Conservation (phyloP, 2,888 invertebrate genomes). For the Trachelus iudaicus region DNA sequence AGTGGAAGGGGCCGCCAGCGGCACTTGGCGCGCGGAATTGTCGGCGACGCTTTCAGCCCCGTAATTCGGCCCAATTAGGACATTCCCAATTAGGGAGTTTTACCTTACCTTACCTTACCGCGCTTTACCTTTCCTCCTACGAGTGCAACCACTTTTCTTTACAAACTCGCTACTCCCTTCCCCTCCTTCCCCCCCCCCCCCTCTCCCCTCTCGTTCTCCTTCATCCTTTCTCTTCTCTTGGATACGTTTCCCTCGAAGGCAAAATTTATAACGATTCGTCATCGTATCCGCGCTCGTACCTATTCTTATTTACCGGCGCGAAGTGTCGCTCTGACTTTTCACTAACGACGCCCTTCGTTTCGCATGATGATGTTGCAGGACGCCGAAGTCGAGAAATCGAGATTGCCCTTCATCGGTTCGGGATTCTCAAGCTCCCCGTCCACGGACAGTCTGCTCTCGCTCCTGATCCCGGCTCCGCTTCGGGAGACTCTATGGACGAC, state of each 20-base stretch:
- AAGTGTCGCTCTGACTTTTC: background rate
- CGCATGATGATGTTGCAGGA: conserved; percentile 51
- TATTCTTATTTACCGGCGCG: background rate
- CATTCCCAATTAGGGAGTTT: conserved; percentile 45
- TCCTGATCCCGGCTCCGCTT: conserved; percentile 60
- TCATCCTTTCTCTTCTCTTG: background rate
- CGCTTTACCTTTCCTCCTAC: background rate
- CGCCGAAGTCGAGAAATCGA: conserved; percentile 58
- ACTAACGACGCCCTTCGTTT: background rate
- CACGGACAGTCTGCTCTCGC: conserved; percentile 57
- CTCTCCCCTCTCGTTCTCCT: conserved; percentile 13
- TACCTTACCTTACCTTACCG: conserved; percentile 8
- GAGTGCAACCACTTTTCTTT: background rate
- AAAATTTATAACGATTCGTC: background rate
- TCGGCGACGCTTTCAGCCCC: conserved; percentile 16
- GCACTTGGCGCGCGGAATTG: background rate
- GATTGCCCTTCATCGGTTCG: conserved; percentile 54
- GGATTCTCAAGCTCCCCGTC: conserved; percentile 47
- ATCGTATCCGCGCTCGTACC: background rate
- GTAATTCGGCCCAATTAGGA: conserved; percentile 48
- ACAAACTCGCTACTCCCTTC: background rate
- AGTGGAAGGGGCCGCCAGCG: background rate
- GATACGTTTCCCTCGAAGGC: background rate
- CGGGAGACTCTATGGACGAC: conserved; percentile 64
- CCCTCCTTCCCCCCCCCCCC: background rate